Evolutionary conservation across 2,113 vertebrate genomes (phyloP).

Genomic region (Pseudonaja textilis): DNA sequence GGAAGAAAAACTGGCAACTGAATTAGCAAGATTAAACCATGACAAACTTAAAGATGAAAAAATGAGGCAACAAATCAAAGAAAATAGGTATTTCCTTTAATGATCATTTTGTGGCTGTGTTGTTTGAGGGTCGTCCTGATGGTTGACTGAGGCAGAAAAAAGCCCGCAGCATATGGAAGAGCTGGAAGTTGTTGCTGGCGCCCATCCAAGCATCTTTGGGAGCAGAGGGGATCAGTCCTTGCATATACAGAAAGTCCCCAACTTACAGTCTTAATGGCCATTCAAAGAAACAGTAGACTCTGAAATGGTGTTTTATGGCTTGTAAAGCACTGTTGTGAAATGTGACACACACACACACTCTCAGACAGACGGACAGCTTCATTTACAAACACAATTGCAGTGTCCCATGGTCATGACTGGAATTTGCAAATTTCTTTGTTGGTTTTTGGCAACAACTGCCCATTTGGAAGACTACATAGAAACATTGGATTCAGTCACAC

Average conservation of each 20-base stretch:
- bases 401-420: background rate
- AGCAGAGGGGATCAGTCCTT: background rate
- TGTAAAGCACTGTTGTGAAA: background rate
- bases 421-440: background rate
- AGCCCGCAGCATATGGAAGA: too few species aligned
- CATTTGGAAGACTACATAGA: background rate
- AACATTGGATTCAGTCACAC: background rate
- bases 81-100: conserved; percentile 80
- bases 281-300: background rate
- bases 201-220: background rate
- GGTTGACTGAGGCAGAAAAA: background rate
- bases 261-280: background rate
- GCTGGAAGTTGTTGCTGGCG: background rate
- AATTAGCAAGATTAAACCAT: conserved; percentile 75
- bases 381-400: background rate
- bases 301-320: background rate
- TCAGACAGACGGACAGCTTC: too few species aligned
- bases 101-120: rapidly evolving
- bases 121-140: background rate
- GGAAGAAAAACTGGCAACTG: conserved; percentile 80
- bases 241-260: background rate
- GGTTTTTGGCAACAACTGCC: background rate
- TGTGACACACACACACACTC: background rate
- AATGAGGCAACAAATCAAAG: conserved; percentile 84
- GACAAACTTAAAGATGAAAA: conserved; percentile 82